Evolutionary conservation across 2,888 invertebrate genomes (phyloP).

Genomic region (Sinelater perroti): DNA sequence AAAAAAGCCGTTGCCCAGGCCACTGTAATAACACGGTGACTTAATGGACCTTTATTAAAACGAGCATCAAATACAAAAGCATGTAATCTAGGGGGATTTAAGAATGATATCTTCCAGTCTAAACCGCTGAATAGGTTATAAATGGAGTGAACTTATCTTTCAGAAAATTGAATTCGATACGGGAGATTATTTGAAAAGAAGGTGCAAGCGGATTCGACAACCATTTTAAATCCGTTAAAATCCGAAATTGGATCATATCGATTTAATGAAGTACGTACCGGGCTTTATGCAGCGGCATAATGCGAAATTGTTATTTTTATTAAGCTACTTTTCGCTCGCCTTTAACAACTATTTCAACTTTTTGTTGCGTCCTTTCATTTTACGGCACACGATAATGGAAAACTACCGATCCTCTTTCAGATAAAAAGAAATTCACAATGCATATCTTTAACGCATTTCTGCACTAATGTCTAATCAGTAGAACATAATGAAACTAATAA

Average conservation of each 20-base stretch:
- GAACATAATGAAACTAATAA: no score
- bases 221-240: constrained; percentile 50
- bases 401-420: no score
- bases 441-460: no score
- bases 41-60: constrained; percentile 42
- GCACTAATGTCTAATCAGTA: no score
- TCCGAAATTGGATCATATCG: constrained; percentile 49
- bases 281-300: constrained; percentile 53
- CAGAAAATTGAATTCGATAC: constrained; percentile 56
- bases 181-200: constrained; percentile 52
- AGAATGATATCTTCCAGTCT: constrained; percentile 46
- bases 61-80: constrained; percentile 42
- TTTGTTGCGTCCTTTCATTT: no score
- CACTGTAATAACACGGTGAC: no score
- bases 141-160: constrained; percentile 56
- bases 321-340: no score
- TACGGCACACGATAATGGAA: no score
- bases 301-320: constrained; percentile 35
- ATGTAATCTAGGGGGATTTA: constrained; percentile 44
- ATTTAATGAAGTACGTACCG: constrained; percentile 56
- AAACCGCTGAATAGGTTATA: constrained; percentile 52
- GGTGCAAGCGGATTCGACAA: constrained; percentile 36
- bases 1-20: constrained; percentile 24
- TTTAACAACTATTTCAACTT: no score
- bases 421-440: no score